These are phyloP conservation scores for Merops nubicus DNA, from an alignment of 2,113 vertebrate genomes.

Conservation along the genomic window DNA sequence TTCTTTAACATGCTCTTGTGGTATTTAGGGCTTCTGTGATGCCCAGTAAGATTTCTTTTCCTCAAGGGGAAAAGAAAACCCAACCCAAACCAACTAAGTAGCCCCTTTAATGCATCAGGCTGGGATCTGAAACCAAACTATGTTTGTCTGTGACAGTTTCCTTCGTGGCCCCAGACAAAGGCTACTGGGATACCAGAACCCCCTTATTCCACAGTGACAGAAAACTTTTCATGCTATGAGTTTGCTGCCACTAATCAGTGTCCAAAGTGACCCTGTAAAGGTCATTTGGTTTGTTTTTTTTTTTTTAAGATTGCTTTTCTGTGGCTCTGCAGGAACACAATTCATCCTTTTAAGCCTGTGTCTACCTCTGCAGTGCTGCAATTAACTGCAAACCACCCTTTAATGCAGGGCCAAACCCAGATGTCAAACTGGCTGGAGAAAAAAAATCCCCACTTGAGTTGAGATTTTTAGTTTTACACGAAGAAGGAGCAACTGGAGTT, in stretches of 20 bases:
- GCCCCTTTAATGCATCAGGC: not conserved
- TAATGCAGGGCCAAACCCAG: not conserved
- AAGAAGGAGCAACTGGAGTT: not conserved
- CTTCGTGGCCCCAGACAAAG: not conserved
- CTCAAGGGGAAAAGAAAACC: not conserved
- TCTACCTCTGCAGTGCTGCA: not conserved
- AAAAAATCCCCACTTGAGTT: not conserved
- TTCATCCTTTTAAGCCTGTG: fast-evolving
- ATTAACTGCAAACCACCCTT: not conserved
- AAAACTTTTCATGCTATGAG: not conserved
- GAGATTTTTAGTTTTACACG: not conserved
- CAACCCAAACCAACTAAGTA: not conserved
- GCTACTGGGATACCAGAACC: not conserved
- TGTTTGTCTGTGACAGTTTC: not conserved
- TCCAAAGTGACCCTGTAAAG: not conserved
- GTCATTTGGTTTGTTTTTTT: not conserved
- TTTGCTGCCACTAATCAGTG: not conserved
- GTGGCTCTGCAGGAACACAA: not conserved
- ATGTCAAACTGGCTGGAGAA: not conserved
- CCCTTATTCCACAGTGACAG: not conserved
- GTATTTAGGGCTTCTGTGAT: not conserved
- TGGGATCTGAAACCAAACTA: not conserved
- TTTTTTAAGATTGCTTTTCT: not conserved
- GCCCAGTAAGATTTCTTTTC: too few species aligned
- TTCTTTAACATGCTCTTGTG: fast-evolving